phyloP scores from a whole-genome alignment of 1,140 invertebrate genomes.

The Drusus annulatus region DNA sequence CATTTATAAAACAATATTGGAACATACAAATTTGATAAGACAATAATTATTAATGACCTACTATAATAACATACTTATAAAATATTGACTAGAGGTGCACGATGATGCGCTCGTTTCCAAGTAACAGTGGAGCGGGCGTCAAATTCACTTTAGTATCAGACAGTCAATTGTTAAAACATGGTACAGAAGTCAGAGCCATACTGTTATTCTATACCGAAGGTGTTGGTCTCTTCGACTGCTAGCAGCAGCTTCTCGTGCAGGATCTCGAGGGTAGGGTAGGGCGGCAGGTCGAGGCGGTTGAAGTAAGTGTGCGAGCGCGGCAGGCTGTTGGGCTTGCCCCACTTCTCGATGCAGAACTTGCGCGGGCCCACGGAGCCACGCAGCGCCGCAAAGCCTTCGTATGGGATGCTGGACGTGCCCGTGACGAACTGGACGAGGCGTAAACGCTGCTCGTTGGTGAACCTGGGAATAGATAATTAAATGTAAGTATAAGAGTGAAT shows the following conservation, averaged over 20 bases:
- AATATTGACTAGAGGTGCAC: conserved; percentile 59
- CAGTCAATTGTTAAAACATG: conserved; percentile 46
- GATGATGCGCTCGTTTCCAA: conserved; percentile 42
- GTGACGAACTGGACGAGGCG: conserved; percentile 96
- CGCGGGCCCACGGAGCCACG: conserved; percentile 95
- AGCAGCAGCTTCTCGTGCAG: conserved; percentile 94
- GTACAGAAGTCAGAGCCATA: conserved; percentile 42
- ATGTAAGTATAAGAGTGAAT: too few species aligned
- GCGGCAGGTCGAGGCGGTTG: conserved; percentile 95
- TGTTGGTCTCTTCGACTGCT: conserved; percentile 97
- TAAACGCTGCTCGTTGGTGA: conserved; percentile 95
- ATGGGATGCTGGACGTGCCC: conserved; percentile 96
- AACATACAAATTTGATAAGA: conserved; percentile 40
- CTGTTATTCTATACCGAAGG: conserved; percentile 94
- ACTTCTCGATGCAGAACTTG: conserved; percentile 98
- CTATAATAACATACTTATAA: conserved; percentile 49
- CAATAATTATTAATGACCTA: conserved; percentile 38
- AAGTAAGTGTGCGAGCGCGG: conserved; percentile 98
- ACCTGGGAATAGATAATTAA: conserved; percentile 68
- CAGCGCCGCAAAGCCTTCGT: conserved; percentile 96
- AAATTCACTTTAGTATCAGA: conserved; percentile 40
- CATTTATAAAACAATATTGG: conserved; percentile 37
- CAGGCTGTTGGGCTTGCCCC: conserved; percentile 95
- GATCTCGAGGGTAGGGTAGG: conserved; percentile 94
- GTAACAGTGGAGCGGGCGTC: background rate